These are phyloP conservation scores for Athalia cordata DNA, from an alignment of 2,888 invertebrate genomes.

Conservation along the genomic window DNA sequence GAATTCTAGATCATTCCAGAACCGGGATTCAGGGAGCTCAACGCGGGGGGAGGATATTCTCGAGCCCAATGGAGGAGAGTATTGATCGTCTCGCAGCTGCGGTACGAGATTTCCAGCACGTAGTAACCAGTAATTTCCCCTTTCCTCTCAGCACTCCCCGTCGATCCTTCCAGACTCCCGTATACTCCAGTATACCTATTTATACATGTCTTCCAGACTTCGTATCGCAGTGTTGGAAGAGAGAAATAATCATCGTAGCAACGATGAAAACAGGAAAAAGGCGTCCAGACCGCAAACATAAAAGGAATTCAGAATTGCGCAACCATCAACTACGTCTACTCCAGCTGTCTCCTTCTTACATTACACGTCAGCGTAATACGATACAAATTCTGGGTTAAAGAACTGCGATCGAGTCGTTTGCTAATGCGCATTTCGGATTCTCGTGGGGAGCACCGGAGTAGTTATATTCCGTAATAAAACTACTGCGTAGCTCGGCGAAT, in stretches of 20 bases:
- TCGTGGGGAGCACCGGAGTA: no score
- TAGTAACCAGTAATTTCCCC: neutral
- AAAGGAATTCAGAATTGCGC: neutral
- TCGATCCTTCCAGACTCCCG: slow-evolving; percentile 11
- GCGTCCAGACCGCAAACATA: neutral
- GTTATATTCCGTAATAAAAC: no score
- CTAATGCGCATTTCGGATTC: no score
- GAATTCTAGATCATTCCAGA: no score
- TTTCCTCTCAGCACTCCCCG: no score
- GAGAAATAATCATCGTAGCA: no score
- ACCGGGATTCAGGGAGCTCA: no score
- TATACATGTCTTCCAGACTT: no score
- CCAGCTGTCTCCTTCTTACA: neutral
- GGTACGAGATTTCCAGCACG: slow-evolving; percentile 3
- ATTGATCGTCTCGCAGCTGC: slow-evolving; percentile 7
- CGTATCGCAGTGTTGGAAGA: no score
- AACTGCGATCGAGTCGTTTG: neutral
- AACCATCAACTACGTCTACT: neutral
- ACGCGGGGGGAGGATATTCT: neutral
- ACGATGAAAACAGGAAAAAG: no score
- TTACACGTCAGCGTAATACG: no score
- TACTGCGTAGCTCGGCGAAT: no score
- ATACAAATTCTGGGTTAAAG: neutral
- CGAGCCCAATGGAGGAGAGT: neutral
- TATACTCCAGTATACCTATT: neutral